Evolutionary conservation across 2,113 vertebrate species (phyloP).

Genomic region (Pimephales promelas): DNA sequence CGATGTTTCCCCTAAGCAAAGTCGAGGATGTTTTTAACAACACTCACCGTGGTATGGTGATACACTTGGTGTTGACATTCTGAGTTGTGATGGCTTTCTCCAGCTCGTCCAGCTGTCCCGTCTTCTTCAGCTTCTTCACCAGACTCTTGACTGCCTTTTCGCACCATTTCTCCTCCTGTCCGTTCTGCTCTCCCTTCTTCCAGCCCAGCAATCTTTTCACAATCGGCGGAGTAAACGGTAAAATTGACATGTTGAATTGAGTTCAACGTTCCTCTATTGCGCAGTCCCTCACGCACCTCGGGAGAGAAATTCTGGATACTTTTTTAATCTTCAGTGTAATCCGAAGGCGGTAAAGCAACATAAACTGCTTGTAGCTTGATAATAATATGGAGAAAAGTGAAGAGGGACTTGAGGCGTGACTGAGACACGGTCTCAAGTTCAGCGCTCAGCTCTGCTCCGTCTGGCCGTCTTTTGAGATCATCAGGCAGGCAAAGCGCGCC

Average conservation of each 20-base stretch:
- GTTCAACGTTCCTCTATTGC: slow-evolving; percentile 59
- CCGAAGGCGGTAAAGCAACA: not conserved
- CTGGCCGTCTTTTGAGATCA: not conserved
- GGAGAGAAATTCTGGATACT: not conserved
- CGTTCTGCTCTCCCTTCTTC: slow-evolving; percentile 99
- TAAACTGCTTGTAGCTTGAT: not conserved
- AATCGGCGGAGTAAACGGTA: slow-evolving; percentile 98
- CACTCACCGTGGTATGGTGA: slow-evolving; percentile 94
- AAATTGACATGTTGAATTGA: slow-evolving; percentile 88
- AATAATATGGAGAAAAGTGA: slow-evolving; percentile 17
- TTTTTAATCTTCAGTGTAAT: slow-evolving; percentile 2
- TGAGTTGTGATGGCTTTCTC: slow-evolving; percentile 98
- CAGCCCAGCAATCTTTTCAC: slow-evolving; percentile 97
- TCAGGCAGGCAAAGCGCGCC: slow-evolving; percentile 13
- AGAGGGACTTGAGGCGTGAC: slow-evolving; percentile 31
- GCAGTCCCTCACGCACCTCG: slow-evolving; percentile 54
- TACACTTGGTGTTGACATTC: slow-evolving; percentile 96
- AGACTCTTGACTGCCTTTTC: slow-evolving; percentile 98
- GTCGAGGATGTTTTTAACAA: not conserved
- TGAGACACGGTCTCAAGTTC: slow-evolving; percentile 35
- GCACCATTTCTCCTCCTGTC: slow-evolving; percentile 99
- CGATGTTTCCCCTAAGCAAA: not conserved
- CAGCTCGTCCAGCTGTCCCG: slow-evolving; percentile 96
- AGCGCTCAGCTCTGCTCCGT: slow-evolving; percentile 3
- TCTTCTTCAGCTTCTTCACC: slow-evolving; percentile 99